Percentiles rank a stretch among this genome's conserved stretches.
These are phyloP conservation scores for Ciconia nigra DNA, from an alignment of 2,797 vertebrate genomes.

Conservation along the genomic window DNA sequence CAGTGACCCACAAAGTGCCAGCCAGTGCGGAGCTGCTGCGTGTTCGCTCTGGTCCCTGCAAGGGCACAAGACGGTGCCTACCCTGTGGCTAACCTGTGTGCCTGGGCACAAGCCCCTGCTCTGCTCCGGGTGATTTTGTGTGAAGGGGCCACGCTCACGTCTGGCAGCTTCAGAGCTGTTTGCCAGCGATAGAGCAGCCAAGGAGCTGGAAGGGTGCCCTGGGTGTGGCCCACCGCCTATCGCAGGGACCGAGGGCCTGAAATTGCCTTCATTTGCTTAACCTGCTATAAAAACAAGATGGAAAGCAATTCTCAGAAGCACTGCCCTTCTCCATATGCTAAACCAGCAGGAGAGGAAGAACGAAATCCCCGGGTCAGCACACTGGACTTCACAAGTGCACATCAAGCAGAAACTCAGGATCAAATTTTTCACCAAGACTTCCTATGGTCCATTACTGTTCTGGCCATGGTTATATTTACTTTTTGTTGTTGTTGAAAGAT, in stretches of 20 bases:
- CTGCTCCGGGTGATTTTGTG: rapidly evolving
- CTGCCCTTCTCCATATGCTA: background rate
- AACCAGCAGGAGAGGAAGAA: background rate
- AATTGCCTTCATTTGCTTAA: background rate
- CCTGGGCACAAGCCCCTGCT: rapidly evolving
- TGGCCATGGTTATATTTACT: background rate
- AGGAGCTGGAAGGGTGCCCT: conserved; percentile 13
- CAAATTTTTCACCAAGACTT: background rate
- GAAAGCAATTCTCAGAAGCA: background rate
- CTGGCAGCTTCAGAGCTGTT: background rate
- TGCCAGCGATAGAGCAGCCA: background rate
- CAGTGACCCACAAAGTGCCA: background rate
- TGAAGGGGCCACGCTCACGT: rapidly evolving
- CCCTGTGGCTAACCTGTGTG: background rate
- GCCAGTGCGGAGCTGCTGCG: rapidly evolving
- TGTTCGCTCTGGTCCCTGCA: background rate
- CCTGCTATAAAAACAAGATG: background rate
- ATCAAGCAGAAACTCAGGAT: background rate
- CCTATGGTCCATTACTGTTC: background rate
- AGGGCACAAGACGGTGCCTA: background rate
- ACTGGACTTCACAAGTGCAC: background rate
- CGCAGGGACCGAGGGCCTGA: rapidly evolving
- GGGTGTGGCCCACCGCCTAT: background rate
- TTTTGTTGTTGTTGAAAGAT: background rate
- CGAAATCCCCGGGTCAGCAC: rapidly evolving